These are phyloP conservation scores for Oostethus manadensis DNA, from an alignment of 2,113 vertebrate genomes.

Conservation along the genomic window DNA sequence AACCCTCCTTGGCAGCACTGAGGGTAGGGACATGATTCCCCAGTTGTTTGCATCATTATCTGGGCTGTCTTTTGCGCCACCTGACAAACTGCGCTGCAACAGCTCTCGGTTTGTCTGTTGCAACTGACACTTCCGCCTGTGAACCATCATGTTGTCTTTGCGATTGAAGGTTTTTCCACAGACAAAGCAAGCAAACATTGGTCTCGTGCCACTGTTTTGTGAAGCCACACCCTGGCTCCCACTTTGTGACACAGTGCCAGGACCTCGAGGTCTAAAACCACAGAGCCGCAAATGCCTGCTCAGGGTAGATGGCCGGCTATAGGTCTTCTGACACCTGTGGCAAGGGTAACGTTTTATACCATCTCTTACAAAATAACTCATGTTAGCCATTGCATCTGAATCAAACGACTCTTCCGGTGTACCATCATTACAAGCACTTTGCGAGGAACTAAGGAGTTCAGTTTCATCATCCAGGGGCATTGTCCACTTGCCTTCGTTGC, in stretches of 20 bases:
- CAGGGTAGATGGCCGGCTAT: slow-evolving; percentile 63
- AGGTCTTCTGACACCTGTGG: slow-evolving; percentile 68
- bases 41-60: slow-evolving; percentile 54
- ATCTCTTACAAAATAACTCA: slow-evolving; percentile 56
- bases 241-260: slow-evolving; percentile 12
- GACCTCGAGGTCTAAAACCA: slow-evolving; percentile 46
- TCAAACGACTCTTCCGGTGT: slow-evolving; percentile 9
- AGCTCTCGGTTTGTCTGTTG: slow-evolving; percentile 7
- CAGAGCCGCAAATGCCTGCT: slow-evolving; percentile 68
- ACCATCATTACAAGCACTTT: slow-evolving; percentile 24
- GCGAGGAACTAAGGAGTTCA: slow-evolving; percentile 37
- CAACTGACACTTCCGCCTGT: slow-evolving; percentile 60
- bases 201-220: slow-evolving; percentile 35
- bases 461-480: slow-evolving; percentile 69
- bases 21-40: slow-evolving; percentile 75
- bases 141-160: slow-evolving; percentile 70
- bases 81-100: slow-evolving; percentile 21
- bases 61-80: slow-evolving; percentile 15
- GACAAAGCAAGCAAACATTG: slow-evolving; percentile 63
- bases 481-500: slow-evolving; percentile 60
- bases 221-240: background rate
- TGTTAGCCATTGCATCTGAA: background rate
- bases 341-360: slow-evolving; percentile 67
- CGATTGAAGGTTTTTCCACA: slow-evolving; percentile 69
- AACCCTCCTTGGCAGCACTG: slow-evolving; percentile 72